phyloP scores from a whole-genome alignment of 2,113 vertebrate genomes.

The Actenoides hombroni region DNA sequence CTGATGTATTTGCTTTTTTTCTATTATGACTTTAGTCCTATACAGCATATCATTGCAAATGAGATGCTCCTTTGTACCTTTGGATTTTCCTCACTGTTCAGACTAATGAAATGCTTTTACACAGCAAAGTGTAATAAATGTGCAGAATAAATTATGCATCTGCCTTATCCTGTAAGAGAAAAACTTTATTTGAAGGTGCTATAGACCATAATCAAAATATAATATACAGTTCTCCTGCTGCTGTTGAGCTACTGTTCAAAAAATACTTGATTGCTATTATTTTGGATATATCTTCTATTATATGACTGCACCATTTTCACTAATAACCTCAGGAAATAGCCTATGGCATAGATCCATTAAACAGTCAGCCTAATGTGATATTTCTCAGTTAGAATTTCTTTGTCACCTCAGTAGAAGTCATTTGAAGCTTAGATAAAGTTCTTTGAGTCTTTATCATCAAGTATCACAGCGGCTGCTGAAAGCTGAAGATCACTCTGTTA shows the following conservation, averaged over 20 bases:
- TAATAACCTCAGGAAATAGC: neutral
- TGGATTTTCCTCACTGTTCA: neutral
- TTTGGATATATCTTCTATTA: neutral
- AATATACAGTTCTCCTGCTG: neutral
- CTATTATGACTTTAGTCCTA: neutral
- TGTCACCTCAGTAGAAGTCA: neutral
- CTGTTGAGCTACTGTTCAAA: neutral
- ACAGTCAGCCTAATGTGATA: neutral
- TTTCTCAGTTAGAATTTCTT: neutral
- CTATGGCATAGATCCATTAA: neutral
- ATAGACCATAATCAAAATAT: neutral
- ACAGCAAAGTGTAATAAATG: neutral
- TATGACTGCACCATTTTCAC: neutral
- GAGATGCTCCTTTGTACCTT: neutral
- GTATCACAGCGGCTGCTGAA: neutral
- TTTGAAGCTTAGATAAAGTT: neutral
- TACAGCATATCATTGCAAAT: neutral
- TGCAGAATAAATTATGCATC: neutral
- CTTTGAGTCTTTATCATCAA: neutral
- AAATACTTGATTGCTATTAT: neutral
- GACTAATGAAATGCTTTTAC: neutral
- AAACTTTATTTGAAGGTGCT: neutral
- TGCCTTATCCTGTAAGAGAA: neutral
- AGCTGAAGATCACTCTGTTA: neutral
- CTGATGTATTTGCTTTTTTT: neutral